Base-by-base conservation (phyloP, 2,797 vertebrate species). In the Pogoniulus pusillus region DNA sequence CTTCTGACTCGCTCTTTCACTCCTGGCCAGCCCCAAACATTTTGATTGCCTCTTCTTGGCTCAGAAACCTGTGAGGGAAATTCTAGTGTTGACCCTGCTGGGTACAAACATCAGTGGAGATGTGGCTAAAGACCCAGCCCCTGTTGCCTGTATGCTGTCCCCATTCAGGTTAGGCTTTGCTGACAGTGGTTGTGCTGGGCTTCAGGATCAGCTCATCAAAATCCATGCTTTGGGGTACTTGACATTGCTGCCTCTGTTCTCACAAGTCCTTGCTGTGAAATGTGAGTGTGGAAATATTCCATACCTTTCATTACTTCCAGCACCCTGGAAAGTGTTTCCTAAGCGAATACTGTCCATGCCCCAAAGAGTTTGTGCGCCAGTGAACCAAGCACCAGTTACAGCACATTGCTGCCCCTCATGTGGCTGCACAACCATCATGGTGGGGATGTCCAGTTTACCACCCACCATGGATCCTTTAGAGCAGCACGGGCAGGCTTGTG, bases 341-440 rank as follows among this genome's bases (percentile, higher is more conserved):
- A 35, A 84, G 65, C 20, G 51, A 72, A 71, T 9, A 4, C 12
- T 27, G 24, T 11, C 59, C 0, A 0, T 54, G 30, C 17, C 54
- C 35, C 17, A 24, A 26, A 49, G 22, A 20, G 37, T 22, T 32
- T 35, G 27, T 41, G 59, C 47, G 49, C 64, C 37, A 39, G 22
- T 0, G 0, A 43, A 7, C 27, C 43, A 27, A 35, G 34, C 7
- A 26, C 32, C 51, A 23, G 34, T 29, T n/a, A 32, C 22, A 41
- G 35, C n/a, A 30, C 35, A 8, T 43, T 2, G 1, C 47, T 69
- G 14, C 34, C 10, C 19, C 49, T 57, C 1, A 2, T 39, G 60
- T 0, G 0, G 43, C 65, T 57, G 12, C 30, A 1, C 23, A 32
- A 32, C 35, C 34, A 12, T 24, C 1, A 2, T 1, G 2, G 34